Percentiles rank a stretch among this genome's conserved stretches.
Evolutionary conservation across 2,797 vertebrate species (phyloP).

Genomic region (Microctenopoma stevenorrisi): DNA sequence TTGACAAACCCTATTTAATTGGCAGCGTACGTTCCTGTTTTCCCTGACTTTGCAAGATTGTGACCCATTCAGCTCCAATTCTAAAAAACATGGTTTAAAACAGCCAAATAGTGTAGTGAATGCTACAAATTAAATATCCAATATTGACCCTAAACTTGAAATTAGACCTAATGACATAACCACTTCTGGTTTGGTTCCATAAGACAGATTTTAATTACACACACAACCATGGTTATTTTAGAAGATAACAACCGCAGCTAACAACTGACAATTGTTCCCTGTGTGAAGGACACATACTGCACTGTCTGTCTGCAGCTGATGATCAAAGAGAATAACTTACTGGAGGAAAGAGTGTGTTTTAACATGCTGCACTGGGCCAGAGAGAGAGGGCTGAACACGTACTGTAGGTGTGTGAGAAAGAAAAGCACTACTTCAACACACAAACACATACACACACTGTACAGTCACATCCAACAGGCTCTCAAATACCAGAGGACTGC

Average conservation of each 20-base stretch:
- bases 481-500: neutral
- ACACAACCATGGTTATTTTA: neutral
- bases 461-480: neutral
- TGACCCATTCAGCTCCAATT: no score
- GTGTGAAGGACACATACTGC: neutral
- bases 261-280: neutral
- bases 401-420: neutral
- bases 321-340: neutral
- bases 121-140: neutral
- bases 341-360: neutral
- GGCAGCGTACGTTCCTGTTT: no score
- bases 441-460: neutral
- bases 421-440: neutral
- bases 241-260: neutral
- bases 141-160: neutral
- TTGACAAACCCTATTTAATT: no score
- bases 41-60: no score
- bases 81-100: no score
- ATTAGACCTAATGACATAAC: neutral
- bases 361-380: neutral
- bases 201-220: neutral
- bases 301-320: neutral
- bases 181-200: neutral
- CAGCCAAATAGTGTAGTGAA: no score
- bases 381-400: neutral